Base-by-base conservation (phyloP, 23 tunicate species). In the Halocynthia aurantium region DNA sequence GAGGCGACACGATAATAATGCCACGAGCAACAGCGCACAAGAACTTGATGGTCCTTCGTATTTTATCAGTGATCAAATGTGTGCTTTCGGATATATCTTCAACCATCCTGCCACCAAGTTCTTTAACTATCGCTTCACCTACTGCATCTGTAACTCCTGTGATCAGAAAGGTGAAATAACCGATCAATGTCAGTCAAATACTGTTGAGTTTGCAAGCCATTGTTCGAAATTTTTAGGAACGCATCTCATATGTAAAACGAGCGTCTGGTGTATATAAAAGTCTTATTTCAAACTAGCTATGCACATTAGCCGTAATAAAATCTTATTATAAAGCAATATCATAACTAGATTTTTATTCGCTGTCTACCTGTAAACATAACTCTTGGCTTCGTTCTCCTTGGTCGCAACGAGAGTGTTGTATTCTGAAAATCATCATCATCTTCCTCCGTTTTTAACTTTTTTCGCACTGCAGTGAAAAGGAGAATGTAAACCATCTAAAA, bases 11-110 rank as follows among this genome's bases (percentile, higher is more conserved):
- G 50, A 89, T 89, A 62, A 69, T 72, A 54, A 79, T 60, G 49
- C 96, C 96, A 17, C 82, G 76, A 10, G 82, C 84, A 49, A 84
- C 64, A 6, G 96, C 96, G 76, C 96, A 89, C 5, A 89, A 61
- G 55, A 89, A 89, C 77, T 89, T 89, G 15, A 89, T 80, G 52
- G 88, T 89, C 55, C 96, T 81, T n/a, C 88, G 77, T 73, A 89
- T 89, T 49, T 89, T 84, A 61, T 89, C 88, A 8, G 96, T 84
- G 10, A 89, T 80, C 62, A 89, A 75, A 61, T 89, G 96, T 19
- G 96, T 89, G 82, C 96, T 84, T 52, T 89, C 96, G 54, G 75
- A 76, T 77, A 89, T 61, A 52, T 89, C 88, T 52, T 78, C 74
- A 20, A 82, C 87, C 67, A 89, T 57, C 52, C 54, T 62, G 31